Conservation (phyloP, 2,888 invertebrate species). For the Euproctis similis region DNA sequence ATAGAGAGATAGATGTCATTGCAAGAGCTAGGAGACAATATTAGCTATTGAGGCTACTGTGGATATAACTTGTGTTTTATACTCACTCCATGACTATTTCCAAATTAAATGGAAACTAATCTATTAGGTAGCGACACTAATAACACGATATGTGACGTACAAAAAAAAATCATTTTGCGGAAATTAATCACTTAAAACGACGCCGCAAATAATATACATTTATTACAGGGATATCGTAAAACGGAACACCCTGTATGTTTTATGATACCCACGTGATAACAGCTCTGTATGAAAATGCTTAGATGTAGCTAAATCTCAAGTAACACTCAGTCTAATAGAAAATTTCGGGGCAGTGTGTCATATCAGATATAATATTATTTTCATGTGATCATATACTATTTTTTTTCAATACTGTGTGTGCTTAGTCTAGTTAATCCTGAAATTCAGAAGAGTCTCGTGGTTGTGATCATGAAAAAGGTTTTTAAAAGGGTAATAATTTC, state of each 20-base stretch:
- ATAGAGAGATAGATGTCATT: no score
- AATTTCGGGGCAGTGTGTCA: conserved; percentile 33
- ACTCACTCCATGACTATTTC: neutral
- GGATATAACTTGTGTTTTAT: no score
- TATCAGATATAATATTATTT: conserved; percentile 10
- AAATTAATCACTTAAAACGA: no score
- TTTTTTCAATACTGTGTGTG: no score
- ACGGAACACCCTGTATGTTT: conserved; percentile 53
- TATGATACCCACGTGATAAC: conserved; percentile 54
- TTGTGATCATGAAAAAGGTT: conserved; percentile 26
- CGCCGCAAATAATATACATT: no score
- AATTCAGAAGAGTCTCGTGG: no score
- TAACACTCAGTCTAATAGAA: conserved; percentile 44
- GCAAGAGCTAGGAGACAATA: no score
- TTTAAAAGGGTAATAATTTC: conserved; percentile 23
- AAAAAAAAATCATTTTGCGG: neutral
- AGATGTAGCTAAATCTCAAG: conserved; percentile 38
- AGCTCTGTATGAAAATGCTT: conserved; percentile 46
- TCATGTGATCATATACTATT: no score
- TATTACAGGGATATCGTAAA: conserved; percentile 24
- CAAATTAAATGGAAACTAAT: neutral
- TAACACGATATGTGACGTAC: neutral
- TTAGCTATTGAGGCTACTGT: no score
- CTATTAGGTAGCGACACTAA: neutral
- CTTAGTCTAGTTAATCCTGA: neutral